Conservation (phyloP, 2,797 vertebrate species). For the Artibeus jamaicensis region DNA sequence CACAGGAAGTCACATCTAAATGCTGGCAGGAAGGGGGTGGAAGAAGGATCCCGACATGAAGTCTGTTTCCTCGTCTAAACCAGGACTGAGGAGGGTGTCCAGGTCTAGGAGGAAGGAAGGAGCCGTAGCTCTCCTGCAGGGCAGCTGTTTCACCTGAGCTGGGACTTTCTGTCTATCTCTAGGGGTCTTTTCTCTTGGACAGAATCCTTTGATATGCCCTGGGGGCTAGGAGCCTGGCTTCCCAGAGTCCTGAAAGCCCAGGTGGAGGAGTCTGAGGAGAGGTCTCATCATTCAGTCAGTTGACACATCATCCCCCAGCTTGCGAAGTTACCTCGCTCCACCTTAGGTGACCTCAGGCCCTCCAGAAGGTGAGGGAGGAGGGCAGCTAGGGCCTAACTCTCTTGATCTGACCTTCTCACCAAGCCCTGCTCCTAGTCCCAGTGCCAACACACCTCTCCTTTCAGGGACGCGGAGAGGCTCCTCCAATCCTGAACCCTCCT, state of each 20-base stretch:
- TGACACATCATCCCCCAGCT: background rate
- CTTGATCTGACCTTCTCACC: accelerated
- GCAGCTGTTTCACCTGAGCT: background rate
- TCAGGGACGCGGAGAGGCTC: background rate
- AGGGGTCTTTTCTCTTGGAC: too few relatives aligned
- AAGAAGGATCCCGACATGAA: too few relatives aligned
- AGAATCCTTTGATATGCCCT: background rate
- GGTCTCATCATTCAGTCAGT: background rate
- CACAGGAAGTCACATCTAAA: too few relatives aligned
- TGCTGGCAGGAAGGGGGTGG: background rate
- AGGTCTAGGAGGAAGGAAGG: background rate
- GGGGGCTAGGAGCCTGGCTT: background rate
- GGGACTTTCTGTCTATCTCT: too few relatives aligned
- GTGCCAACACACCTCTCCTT: background rate
- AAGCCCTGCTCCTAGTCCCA: background rate
- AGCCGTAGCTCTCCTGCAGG: background rate
- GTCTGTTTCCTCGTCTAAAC: too few relatives aligned
- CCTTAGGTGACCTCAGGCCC: background rate
- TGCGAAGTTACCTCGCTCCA: background rate
- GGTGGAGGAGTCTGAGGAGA: background rate
- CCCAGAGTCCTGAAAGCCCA: background rate
- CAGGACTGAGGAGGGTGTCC: background rate
- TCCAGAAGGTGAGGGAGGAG: background rate
- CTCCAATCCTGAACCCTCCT: background rate
- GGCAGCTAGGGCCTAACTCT: background rate